Conservation (phyloP, 2,888 invertebrate species). For the Ctena decussata region DNA sequence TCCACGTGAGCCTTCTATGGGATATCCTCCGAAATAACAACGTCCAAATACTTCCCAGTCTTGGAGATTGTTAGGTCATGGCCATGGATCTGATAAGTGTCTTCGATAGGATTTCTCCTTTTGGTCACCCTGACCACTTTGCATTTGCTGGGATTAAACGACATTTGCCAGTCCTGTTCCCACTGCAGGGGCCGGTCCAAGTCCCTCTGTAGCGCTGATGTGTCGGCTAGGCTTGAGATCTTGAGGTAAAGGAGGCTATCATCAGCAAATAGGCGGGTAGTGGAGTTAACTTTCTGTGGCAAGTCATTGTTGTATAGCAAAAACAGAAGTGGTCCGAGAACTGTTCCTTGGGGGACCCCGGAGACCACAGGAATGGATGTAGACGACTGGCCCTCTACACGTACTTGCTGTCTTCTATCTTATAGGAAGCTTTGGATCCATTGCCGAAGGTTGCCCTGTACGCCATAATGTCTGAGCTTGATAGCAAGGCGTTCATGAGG, state of each 20-base stretch:
- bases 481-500: slow-evolving; percentile 36
- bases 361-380: slow-evolving; percentile 41
- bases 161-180: slow-evolving; percentile 56
- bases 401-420: slow-evolving; percentile 35
- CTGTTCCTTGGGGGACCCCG: slow-evolving; percentile 62
- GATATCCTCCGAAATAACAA: not conserved
- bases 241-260: slow-evolving; percentile 54
- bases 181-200: slow-evolving; percentile 38
- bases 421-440: slow-evolving; percentile 54
- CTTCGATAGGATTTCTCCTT: slow-evolving; percentile 19
- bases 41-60: slow-evolving; percentile 16
- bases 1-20: slow-evolving; percentile 9
- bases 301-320: slow-evolving; percentile 65
- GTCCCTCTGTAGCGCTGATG: slow-evolving; percentile 42
- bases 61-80: not conserved
- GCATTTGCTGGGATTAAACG: slow-evolving; percentile 56
- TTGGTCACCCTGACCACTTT: slow-evolving; percentile 35
- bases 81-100: slow-evolving; percentile 7
- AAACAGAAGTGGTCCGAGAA: slow-evolving; percentile 59
- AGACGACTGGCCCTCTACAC: slow-evolving; percentile 33
- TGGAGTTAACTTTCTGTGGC: slow-evolving; percentile 32
- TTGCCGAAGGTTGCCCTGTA: slow-evolving; percentile 14
- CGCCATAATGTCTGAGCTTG: slow-evolving; percentile 46
- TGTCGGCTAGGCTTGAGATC: slow-evolving; percentile 22
- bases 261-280: slow-evolving; percentile 55